These are phyloP conservation scores for Tupiocoris notatus DNA, from an alignment of 2,888 invertebrate species.

Conservation along the genomic window DNA sequence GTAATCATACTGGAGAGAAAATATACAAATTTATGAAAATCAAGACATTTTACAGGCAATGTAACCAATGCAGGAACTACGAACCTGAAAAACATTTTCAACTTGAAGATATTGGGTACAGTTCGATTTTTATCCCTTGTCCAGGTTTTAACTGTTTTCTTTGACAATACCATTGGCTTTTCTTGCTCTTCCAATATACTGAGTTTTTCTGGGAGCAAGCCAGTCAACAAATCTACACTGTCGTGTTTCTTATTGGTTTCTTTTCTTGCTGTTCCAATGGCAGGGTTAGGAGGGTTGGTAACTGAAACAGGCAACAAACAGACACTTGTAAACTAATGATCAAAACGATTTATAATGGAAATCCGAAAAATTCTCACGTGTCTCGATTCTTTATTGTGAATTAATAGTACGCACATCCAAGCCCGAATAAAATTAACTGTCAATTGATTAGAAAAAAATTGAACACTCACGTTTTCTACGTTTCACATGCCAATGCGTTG, in stretches of 20 bases:
- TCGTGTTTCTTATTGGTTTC: neutral
- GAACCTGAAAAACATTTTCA: conserved; percentile 12
- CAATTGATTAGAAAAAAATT: neutral
- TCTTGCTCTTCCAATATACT: neutral
- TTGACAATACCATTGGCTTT: neutral
- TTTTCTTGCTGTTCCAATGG: neutral
- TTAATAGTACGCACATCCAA: neutral
- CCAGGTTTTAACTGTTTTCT: conserved; percentile 18
- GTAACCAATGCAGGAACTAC: too few relatives aligned
- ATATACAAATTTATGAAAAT: too few relatives aligned
- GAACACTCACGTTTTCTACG: conserved; percentile 17
- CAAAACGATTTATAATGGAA: too few relatives aligned
- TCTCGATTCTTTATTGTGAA: too few relatives aligned
- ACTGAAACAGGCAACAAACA: neutral
- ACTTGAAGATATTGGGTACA: neutral
- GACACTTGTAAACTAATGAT: too few relatives aligned
- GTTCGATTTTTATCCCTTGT: conserved; percentile 17
- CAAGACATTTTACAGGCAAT: too few relatives aligned
- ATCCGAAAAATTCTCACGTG: too few relatives aligned
- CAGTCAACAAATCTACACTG: neutral
- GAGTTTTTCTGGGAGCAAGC: neutral
- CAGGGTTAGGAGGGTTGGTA: neutral
- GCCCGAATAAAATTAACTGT: neutral
- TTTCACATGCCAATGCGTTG: conserved; percentile 44
- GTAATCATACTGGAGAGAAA: conserved; percentile 43